Conservation (phyloP, 1,140 invertebrate species). For the Stegodyphus dumicola region DNA sequence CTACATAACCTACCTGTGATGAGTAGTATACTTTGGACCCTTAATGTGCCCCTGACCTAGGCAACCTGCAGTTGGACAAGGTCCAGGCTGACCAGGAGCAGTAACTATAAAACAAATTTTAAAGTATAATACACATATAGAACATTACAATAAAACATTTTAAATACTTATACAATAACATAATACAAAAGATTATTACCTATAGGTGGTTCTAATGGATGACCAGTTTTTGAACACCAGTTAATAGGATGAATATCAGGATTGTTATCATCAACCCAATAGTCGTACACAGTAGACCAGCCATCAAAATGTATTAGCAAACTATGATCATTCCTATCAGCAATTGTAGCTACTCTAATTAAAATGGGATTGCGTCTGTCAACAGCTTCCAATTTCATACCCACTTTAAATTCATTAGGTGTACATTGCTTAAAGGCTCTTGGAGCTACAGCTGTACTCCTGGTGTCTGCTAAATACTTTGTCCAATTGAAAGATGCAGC, state of each 20-base stretch:
- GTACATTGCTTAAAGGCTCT: constrained; percentile 83
- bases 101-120: constrained; percentile 22
- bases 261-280: constrained; percentile 91
- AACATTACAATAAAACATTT: not conserved
- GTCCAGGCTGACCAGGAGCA: constrained; percentile 12
- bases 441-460: constrained; percentile 81
- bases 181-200: not conserved
- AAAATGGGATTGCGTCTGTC: constrained; percentile 85
- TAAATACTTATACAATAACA: not conserved
- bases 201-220: constrained; percentile 83
- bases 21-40: constrained; percentile 82
- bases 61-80: constrained; percentile 78
- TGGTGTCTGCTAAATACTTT: constrained; percentile 82
- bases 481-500: constrained; percentile 85
- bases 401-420: constrained; percentile 83
- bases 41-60: constrained; percentile 88
- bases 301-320: constrained; percentile 90
- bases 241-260: constrained; percentile 90
- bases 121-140: not conserved
- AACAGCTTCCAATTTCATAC: constrained; percentile 91
- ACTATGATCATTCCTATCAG: constrained; percentile 73
- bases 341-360: constrained; percentile 87
- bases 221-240: constrained; percentile 89
- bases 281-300: constrained; percentile 86
- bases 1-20: constrained; percentile 69